phyloP scores from a whole-genome alignment of 2,888 invertebrate genomes.

The Agonopterix alstromeriana region DNA sequence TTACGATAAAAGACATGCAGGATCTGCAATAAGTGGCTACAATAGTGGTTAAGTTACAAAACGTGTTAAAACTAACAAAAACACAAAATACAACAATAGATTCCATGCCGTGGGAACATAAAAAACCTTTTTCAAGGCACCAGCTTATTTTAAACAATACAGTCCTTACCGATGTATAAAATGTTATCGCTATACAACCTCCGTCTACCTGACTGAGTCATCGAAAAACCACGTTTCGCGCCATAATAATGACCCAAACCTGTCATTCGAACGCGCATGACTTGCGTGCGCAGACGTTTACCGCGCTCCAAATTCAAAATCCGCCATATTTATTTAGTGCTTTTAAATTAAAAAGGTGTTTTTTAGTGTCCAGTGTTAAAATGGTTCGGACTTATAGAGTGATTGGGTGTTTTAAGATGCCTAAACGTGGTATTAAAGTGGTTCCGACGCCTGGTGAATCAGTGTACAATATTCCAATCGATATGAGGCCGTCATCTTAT shows the following conservation, averaged over 20 bases:
- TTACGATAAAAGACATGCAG: no score
- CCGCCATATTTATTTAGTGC: constrained; percentile 10
- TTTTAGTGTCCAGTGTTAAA: constrained; percentile 8
- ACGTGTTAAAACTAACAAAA: not conserved
- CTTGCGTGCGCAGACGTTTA: constrained; percentile 50
- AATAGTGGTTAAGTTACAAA: not conserved
- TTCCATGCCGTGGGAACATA: constrained; percentile 3
- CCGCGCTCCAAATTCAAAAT: constrained; percentile 11
- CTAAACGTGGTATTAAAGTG: constrained; percentile 50
- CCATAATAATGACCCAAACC: constrained; percentile 52
- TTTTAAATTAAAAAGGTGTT: constrained; percentile 17
- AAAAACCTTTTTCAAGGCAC: not conserved
- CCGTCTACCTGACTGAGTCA: constrained; percentile 40
- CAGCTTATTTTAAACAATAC: not conserved
- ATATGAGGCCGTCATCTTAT: constrained; percentile 43
- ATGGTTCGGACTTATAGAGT: constrained; percentile 59
- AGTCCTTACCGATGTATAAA: not conserved
- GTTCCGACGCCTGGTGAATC: constrained; percentile 34
- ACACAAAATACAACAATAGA: not conserved
- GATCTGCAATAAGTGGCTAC: no score
- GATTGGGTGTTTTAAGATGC: constrained; percentile 53
- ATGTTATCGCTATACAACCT: constrained; percentile 3
- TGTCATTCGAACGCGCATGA: constrained; percentile 53
- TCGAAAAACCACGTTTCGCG: constrained; percentile 27
- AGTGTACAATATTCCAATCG: constrained; percentile 43